phyloP scores from a whole-genome alignment of 2,797 vertebrate species.

The Erethizon dorsatum region DNA sequence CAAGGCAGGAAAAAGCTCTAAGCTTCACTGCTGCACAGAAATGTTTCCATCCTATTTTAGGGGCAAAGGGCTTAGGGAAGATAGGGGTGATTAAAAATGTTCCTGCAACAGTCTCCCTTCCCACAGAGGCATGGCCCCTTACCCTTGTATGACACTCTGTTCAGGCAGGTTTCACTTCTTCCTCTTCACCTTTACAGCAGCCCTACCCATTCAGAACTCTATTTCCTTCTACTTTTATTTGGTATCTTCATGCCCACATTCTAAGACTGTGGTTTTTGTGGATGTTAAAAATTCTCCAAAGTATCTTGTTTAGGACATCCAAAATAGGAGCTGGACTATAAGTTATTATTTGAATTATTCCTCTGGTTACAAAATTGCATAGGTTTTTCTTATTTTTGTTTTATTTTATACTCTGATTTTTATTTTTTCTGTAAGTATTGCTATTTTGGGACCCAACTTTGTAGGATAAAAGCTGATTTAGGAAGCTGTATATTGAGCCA shows the following conservation, averaged over 20 bases:
- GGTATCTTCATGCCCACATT: background rate
- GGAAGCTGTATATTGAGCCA: background rate
- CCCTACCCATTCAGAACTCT: background rate
- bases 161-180: background rate
- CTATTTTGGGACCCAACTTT: background rate
- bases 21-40: background rate
- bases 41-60: constrained; percentile 43
- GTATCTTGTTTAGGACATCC: background rate
- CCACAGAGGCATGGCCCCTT: background rate
- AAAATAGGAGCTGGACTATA: background rate
- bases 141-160: background rate
- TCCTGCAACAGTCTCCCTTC: fast-evolving
- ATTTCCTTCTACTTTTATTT: background rate
- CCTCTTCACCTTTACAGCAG: background rate
- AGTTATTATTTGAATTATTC: background rate
- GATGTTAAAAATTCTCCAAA: background rate
- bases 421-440: background rate
- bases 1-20: background rate
- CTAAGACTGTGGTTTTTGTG: background rate
- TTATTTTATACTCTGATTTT: background rate
- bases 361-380: background rate
- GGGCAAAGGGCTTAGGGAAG: background rate
- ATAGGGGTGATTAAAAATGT: background rate
- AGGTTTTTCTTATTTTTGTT: background rate
- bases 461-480: background rate